Conservation (phyloP, 2,797 vertebrate species). For the Chaenodraco wilsoni region DNA sequence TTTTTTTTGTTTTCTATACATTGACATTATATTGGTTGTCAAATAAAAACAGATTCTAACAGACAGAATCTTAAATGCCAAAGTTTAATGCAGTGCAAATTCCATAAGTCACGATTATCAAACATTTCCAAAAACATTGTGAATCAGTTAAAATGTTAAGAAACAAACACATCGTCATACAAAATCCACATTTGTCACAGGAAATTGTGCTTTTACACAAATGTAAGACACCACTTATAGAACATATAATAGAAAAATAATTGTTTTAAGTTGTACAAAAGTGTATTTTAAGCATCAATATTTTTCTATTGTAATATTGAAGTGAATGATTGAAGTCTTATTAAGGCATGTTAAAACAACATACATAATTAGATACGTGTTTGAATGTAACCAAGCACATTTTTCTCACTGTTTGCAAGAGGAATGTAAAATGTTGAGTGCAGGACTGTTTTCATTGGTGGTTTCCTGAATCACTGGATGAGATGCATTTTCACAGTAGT, state of each 20-base stretch:
- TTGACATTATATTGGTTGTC: no score
- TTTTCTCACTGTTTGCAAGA: background rate
- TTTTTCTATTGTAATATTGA: slow-evolving; percentile 10
- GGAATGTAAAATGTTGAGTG: no score
- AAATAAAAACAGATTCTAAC: background rate
- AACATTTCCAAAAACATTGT: background rate
- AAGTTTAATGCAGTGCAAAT: slow-evolving; percentile 65
- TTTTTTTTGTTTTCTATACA: background rate
- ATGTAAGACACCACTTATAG: background rate
- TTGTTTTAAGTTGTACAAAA: background rate
- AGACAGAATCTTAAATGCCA: background rate
- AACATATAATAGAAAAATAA: background rate
- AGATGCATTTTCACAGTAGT: slow-evolving; percentile 10
- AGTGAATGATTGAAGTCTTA: slow-evolving; percentile 28
- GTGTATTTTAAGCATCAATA: background rate
- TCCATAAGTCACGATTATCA: slow-evolving; percentile 5
- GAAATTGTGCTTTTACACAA: background rate
- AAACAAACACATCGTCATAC: background rate
- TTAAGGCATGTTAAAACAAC: slow-evolving; percentile 28
- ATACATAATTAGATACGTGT: slow-evolving; percentile 13
- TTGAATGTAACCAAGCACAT: background rate
- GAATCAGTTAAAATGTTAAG: background rate
- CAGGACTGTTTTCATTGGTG: background rate
- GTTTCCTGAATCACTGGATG: background rate
- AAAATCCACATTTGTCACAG: background rate